Base-by-base conservation (phyloP, 2,888 invertebrate species). In the Cephus nigrinus region DNA sequence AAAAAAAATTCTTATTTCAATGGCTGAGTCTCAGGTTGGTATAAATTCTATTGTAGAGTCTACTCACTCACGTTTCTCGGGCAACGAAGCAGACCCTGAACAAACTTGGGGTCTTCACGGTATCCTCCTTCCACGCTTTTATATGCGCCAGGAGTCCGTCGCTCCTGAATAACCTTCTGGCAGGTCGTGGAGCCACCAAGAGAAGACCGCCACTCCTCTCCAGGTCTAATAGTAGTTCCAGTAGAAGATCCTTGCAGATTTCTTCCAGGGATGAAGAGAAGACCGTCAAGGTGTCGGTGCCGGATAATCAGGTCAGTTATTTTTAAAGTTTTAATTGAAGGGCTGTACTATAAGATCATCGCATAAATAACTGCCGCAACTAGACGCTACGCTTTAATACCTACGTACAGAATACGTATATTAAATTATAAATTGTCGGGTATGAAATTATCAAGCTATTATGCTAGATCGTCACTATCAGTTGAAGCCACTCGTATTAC, bases 51-150 rank as follows among this genome's bases (percentile, higher is more conserved):
- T 94, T 93, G 4, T 95, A 98, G 98, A 98, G 98, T 84, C 93
- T 99, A 88, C 94, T 99, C 89, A 97, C 98, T 78, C 98, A 98
- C 93, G 98, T 98, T 80, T 98, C 98, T 35, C 96, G 98, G 86
- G 96, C 97, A 87, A 98, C 98, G 85, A 99, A 99, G 93, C 96
- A 96, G 89, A 98, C 97, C 74, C 93, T 99, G 89, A 98, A 98
- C 93, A 97, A 98, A 91, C 93, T 99, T 89, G 98, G 98, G 81
- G 98, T 98, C 88, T 98, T 98, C 94, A 98, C 98, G 76, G 98
- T 99, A 86, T 98, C 98, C 79, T 98, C 98, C 84, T 98, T 99
- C 93, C 98, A 99, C 92, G 99, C 98, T 84, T 98, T 98, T 92
- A 98, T 99, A 87, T 98, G 98, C 92, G 98, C 98, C 79, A 95